phyloP scores from a whole-genome alignment of 2,113 vertebrate genomes.

The Microtus pennsylvanicus region DNA sequence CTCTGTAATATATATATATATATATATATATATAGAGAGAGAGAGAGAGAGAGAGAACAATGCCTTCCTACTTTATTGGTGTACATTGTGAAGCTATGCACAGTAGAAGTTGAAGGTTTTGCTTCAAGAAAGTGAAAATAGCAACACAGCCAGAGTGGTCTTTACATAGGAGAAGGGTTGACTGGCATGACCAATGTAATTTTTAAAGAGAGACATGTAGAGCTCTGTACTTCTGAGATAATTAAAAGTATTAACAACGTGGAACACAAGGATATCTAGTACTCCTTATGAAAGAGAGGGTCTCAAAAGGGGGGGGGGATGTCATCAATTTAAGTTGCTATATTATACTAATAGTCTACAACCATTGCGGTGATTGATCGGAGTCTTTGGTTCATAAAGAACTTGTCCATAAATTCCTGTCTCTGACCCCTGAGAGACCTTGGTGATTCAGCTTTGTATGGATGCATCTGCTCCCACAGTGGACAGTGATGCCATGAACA shows the following conservation, averaged over 20 bases:
- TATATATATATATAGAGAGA: too few relatives aligned
- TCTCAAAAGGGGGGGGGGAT: not conserved
- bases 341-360: not conserved
- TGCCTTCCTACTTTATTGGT: not conserved
- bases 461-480: not conserved
- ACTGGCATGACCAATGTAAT: not conserved
- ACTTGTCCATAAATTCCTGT: not conserved
- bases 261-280: not conserved
- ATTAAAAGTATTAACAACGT: not conserved
- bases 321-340: not conserved
- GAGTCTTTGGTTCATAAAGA: not conserved
- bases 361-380: not conserved
- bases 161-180: not conserved
- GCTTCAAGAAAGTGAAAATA: not conserved
- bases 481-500: not conserved
- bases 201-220: not conserved
- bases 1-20: not conserved
- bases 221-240: not conserved
- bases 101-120: not conserved
- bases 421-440: not conserved
- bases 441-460: not conserved
- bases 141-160: not conserved
- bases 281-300: not conserved
- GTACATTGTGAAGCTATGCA: not conserved
- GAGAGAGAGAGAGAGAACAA: not conserved